These are phyloP conservation scores for Brachymystax lenok DNA, from an alignment of 2,797 vertebrate genomes.

Conservation along the genomic window DNA sequence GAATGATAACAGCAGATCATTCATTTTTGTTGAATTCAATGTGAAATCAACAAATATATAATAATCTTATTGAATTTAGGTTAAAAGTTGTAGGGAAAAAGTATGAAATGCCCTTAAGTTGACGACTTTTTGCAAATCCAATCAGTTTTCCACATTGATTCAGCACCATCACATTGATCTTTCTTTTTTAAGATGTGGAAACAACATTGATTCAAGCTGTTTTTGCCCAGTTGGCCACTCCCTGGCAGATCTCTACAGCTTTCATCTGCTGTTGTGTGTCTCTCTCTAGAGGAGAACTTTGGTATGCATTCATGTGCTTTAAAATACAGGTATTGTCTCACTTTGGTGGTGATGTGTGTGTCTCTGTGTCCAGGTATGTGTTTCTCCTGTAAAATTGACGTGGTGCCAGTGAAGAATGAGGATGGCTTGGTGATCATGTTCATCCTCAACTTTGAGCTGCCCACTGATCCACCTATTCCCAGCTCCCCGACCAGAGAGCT, in stretches of 20 bases:
- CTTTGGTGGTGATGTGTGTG: conserved; percentile 6
- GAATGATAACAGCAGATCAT: no score
- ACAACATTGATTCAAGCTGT: no score
- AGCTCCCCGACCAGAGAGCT: conserved; percentile 63
- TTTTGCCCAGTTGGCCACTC: neutral
- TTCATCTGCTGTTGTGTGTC: conserved; percentile 16
- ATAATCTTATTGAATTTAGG: no score
- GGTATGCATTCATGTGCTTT: neutral
- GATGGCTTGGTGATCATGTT: conserved; percentile 90
- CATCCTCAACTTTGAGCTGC: conserved; percentile 89
- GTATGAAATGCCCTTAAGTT: no score
- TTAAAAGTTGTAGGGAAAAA: no score
- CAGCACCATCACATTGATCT: no score
- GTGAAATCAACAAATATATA: no score
- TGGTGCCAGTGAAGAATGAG: conserved; percentile 90
- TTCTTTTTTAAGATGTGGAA: no score
- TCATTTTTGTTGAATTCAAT: no score
- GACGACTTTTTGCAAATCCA: no score
- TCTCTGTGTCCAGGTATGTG: conserved; percentile 76
- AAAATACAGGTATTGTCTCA: neutral
- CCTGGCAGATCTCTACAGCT: neutral
- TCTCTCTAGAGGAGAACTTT: conserved; percentile 46
- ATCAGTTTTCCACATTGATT: no score
- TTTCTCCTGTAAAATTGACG: conserved; percentile 85
- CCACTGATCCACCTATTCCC: conserved; percentile 66